Evolutionary conservation across 2,797 vertebrate genomes (phyloP), one percentile per base, ranked within the genome.

Genomic region (Miichthys miiuy): DNA sequence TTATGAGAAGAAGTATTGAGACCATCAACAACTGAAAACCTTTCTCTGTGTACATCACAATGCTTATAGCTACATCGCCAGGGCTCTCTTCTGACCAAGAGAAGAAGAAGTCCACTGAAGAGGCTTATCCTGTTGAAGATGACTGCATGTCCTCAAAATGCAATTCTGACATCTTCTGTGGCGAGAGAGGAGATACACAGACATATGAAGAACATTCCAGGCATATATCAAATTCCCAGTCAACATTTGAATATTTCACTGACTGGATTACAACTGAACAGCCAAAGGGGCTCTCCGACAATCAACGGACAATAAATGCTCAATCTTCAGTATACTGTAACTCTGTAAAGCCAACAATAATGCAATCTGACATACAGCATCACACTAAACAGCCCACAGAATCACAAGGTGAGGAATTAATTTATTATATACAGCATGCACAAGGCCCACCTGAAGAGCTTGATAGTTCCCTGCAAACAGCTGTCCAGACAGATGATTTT

Each of bases 21-120:
- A 93, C 83, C 93, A 91, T 91, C 90, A 92, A 88, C 91, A 81
- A 95, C 91, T 95, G 94, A 95, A 96, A 94, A 93, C 91, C 92
- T 96, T 93, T 96, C 93, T 95, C 87, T 96, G 93, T 96, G 93
- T 95, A 94, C 93, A 93, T 89, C 92, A 95, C 90, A 94, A 94
- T 93, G 93, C 94, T 91, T 94, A 92, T 95, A 96, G 95, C 93
- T 93, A 82, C 92, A 87, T 82, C 93, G 82, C 87, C 91, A 90
- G 72, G 88, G 83, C 89, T 90, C 72, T 88, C 90, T 78, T 85
- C 91, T 79, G 90, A 92, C 82, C 92, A 84, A 89, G 92, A 91
- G 67, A 84, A 87, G 91, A 90, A 60, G 88, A 85, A 80, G 82
- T 86, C 88, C 77, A 87, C 71, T 47, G 90, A 90, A 82, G 91